Evolutionary conservation across 2,888 invertebrate genomes (phyloP), one percentile per base, ranked within the genome.

Genomic region (Cordilura impudica): DNA sequence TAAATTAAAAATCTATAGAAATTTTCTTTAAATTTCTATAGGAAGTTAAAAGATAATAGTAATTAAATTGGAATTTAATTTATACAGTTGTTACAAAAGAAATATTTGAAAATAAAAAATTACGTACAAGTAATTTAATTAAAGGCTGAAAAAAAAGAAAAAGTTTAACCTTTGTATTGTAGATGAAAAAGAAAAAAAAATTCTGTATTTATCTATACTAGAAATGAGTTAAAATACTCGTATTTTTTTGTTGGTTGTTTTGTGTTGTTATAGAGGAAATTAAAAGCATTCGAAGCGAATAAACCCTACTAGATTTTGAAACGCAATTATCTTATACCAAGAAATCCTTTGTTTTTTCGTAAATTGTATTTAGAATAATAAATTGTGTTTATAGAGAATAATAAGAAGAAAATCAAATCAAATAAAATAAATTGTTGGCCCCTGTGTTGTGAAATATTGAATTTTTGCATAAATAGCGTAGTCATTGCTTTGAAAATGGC

Each of bases 401-500:
- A 60, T 35, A 69, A 54, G 61, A 21, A 29, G 58, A 29, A 56
- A 53, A 21, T 29, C 16, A 61, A 45, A 54, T 47, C 49, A 47
- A 31, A 12, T 54, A 56, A 53, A 63, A 31, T 35, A 47, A 23
- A 69, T 60, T 45, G n/a, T 39, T 60, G 23, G 43, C 45, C 8
- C 43, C 21, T 18, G 19, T 3, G n/a, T 16, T 35, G 39, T 19
- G 49, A 45, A 19, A 54, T 14, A n/a, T n/a, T n/a, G 71, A 54
- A 74, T 60, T 35, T 71, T 75, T 80, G 79, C 54, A 71, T 79
- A 79, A 79, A 79, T 79, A 73, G 43, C 56, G 49, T 61, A 75
- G 79, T 39, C 71, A 58, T 63, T 63, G 65, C 75, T 56, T 51
- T 12, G 66, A 74, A 54, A 77, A 88, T 88, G 88, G 89, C 88